Conservation (phyloP, 2,888 invertebrate species). For the Drosophila rellima region DNA sequence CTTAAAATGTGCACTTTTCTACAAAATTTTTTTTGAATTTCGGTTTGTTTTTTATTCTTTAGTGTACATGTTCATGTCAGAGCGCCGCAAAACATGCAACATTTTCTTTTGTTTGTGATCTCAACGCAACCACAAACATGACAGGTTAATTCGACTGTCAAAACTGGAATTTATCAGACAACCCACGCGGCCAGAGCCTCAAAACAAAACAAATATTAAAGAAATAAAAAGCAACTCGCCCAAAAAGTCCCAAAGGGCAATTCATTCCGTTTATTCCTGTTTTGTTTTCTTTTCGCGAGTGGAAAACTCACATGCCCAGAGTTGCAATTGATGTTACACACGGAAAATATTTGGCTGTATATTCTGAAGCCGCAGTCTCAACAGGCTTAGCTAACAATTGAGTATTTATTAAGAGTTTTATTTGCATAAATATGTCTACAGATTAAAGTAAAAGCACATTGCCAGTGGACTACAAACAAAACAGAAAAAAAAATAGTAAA, state of each 20-base stretch:
- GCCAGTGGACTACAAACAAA: neutral
- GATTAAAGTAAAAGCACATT: slow-evolving; percentile 11
- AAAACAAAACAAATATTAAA: slow-evolving; percentile 4
- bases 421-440: neutral
- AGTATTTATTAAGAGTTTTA: slow-evolving; percentile 12
- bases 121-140: slow-evolving; percentile 56
- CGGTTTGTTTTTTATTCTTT: slow-evolving; percentile 15
- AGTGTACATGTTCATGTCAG: slow-evolving; percentile 41
- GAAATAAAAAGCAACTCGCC: slow-evolving; percentile 35
- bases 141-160: slow-evolving; percentile 76
- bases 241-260: slow-evolving; percentile 20
- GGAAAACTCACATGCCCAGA: neutral
- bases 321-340: no score
- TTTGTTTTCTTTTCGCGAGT: neutral
- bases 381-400: slow-evolving; percentile 47
- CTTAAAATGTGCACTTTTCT: slow-evolving; percentile 31
- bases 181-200: slow-evolving; percentile 28
- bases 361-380: slow-evolving; percentile 45
- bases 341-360: slow-evolving; percentile 43
- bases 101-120: slow-evolving; percentile 47
- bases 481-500: no score
- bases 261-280: slow-evolving; percentile 3
- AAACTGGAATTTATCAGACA: slow-evolving; percentile 70
- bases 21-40: slow-evolving; percentile 6
- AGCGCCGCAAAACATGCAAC: slow-evolving; percentile 59